Evolutionary conservation across 2,888 invertebrate genomes (phyloP).

Genomic region (Portevinia maculata): DNA sequence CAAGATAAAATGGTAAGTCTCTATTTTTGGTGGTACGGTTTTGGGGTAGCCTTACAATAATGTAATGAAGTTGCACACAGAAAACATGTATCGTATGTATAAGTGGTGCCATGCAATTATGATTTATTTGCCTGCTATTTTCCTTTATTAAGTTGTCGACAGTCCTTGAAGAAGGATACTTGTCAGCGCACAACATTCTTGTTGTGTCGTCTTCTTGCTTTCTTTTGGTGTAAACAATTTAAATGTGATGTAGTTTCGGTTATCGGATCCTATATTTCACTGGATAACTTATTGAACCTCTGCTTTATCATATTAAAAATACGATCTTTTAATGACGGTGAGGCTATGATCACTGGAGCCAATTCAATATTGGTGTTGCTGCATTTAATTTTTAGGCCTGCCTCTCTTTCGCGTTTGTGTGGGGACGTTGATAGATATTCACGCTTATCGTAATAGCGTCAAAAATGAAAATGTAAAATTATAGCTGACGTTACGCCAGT

Average conservation of each 20-base stretch:
- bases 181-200: background rate
- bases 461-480: too few species aligned
- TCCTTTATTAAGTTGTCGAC: slow-evolving; percentile 20
- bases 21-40: too few species aligned
- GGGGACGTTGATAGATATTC: too few species aligned
- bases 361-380: too few species aligned
- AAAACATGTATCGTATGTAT: background rate
- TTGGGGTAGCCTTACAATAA: too few species aligned
- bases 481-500: too few species aligned
- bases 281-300: background rate
- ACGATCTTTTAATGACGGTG: too few species aligned
- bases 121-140: slow-evolving; percentile 53
- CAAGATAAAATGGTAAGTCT: slow-evolving; percentile 92
- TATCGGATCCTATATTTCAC: background rate
- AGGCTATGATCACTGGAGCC: too few species aligned
- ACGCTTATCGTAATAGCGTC: too few species aligned
- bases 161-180: slow-evolving; percentile 19
- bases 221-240: background rate
- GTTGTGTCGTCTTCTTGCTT: background rate
- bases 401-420: too few species aligned
- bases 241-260: background rate
- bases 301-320: slow-evolving; percentile 1
- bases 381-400: too few species aligned
- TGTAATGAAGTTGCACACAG: slow-evolving; percentile 6
- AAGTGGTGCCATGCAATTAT: slow-evolving; percentile 19